Conservation (phyloP, 2,888 invertebrate genomes). For the Norana najaformis region DNA sequence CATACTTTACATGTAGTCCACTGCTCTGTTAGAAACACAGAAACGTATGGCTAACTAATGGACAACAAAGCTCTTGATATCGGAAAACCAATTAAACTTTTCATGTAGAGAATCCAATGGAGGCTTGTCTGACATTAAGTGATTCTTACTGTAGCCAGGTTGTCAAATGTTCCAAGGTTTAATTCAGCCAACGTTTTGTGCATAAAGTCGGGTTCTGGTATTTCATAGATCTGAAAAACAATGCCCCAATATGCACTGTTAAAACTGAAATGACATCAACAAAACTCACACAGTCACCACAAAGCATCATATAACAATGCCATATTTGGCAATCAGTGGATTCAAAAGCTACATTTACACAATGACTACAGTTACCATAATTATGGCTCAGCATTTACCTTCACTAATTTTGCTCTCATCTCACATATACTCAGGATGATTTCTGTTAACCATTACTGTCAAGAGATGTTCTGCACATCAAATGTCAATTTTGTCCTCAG, state of each 20-base stretch:
- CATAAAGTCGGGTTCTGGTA: slow-evolving; percentile 36
- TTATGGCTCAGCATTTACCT: background rate
- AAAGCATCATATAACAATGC: background rate
- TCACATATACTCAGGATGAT: too few relatives aligned
- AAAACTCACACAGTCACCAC: background rate
- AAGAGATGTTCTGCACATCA: background rate
- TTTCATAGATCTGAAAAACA: slow-evolving; percentile 32
- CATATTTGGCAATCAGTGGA: too few relatives aligned
- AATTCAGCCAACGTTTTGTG: slow-evolving; percentile 31
- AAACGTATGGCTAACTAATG: background rate
- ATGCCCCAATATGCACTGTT: background rate
- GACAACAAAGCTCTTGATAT: background rate
- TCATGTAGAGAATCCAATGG: background rate
- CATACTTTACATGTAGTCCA: background rate
- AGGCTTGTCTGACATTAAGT: background rate
- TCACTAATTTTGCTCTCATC: too few relatives aligned
- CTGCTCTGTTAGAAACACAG: background rate
- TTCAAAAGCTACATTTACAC: too few relatives aligned
- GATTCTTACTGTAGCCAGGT: slow-evolving; percentile 28
- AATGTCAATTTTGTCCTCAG: too few relatives aligned
- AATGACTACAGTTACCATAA: background rate
- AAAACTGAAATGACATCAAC: background rate
- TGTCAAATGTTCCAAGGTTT: slow-evolving; percentile 30
- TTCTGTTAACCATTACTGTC: background rate
- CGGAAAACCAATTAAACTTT: background rate